Conservation (phyloP, 2,797 vertebrate species). For the Apogon talboti region DNA sequence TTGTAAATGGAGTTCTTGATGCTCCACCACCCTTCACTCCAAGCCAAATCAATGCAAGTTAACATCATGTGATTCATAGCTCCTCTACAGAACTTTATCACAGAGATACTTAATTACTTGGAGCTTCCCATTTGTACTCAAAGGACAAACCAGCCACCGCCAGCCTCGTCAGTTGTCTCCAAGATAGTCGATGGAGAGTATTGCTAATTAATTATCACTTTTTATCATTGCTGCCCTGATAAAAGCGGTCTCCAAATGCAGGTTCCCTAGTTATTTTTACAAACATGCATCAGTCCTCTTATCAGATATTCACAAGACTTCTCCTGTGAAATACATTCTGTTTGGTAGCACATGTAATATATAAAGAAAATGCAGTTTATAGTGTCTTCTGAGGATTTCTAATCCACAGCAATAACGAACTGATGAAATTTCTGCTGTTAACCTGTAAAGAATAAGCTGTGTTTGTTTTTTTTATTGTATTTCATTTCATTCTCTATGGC, state of each 20-base stretch:
- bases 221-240: conserved; percentile 34
- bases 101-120: conserved; percentile 53
- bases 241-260: conserved; percentile 22
- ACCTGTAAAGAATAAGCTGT: conserved; percentile 17
- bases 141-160: conserved; percentile 34
- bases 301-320: conserved; percentile 25
- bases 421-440: conserved; percentile 8
- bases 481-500: conserved; percentile 21
- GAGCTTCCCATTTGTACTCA: conserved; percentile 44
- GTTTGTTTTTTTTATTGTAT: conserved; percentile 12
- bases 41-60: conserved; percentile 64
- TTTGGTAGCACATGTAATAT: neutral
- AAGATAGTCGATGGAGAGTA: conserved; percentile 36
- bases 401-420: conserved; percentile 11
- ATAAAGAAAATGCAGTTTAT: neutral
- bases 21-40: conserved; percentile 56
- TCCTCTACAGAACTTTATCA: conserved; percentile 52
- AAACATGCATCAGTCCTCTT: conserved; percentile 18
- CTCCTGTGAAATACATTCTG: neutral
- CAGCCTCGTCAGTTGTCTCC: conserved; percentile 48
- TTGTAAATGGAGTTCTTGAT: conserved; percentile 62
- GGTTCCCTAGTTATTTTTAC: conserved; percentile 17
- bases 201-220: conserved; percentile 46
- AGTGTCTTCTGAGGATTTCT: neutral
- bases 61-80: conserved; percentile 63